These are phyloP conservation scores for Eudasyphora cyanicolor DNA, from an alignment of 2,888 invertebrate genomes.

Conservation along the genomic window DNA sequence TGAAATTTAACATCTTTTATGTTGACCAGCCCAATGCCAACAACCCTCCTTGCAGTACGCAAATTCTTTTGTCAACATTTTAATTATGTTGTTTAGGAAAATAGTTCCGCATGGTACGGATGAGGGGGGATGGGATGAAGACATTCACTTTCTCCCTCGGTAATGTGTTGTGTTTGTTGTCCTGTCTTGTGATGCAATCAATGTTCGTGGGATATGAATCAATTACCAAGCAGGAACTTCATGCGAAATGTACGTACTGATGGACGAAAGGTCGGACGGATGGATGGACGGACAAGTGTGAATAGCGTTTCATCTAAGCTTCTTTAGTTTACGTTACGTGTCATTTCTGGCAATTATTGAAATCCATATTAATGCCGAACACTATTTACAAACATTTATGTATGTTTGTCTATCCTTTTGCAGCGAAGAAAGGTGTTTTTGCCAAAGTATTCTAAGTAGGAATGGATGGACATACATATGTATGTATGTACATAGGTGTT, in stretches of 20 bases:
- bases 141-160: slow-evolving; percentile 27
- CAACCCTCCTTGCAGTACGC: not conserved
- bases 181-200: not conserved
- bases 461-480: no score
- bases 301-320: slow-evolving; percentile 47
- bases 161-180: not conserved
- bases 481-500: no score
- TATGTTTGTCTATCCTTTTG: no score
- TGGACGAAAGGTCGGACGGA: not conserved
- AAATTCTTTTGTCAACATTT: slow-evolving; percentile 24
- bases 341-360: slow-evolving; percentile 60
- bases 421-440: not conserved
- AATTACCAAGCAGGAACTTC: not conserved
- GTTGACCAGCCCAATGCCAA: not conserved
- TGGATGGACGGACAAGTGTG: slow-evolving; percentile 10
- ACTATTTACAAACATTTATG: slow-evolving; percentile 40
- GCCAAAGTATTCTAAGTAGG: not conserved
- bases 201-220: slow-evolving; percentile 20
- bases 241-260: no score
- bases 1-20: slow-evolving; percentile 4
- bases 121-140: not conserved
- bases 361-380: slow-evolving; percentile 46
- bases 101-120: no score
- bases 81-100: slow-evolving; percentile 41
- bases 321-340: slow-evolving; percentile 61